Evolutionary conservation across 1,140 invertebrate genomes (phyloP).

Genomic region (Cotesia chilonis): DNA sequence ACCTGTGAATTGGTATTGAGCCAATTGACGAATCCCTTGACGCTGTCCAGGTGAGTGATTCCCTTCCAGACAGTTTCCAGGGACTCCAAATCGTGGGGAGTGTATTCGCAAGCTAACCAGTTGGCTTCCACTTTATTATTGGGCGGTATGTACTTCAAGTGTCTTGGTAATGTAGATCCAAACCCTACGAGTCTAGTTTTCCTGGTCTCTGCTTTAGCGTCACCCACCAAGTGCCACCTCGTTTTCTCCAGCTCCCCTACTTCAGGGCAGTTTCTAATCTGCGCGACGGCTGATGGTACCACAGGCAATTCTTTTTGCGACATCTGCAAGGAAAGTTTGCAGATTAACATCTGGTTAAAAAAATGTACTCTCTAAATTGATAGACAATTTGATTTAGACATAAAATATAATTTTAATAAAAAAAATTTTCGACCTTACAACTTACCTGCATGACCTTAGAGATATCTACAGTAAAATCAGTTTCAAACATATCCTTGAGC

Average conservation of each 20-base stretch:
- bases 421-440: neutral
- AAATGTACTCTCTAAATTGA: no score
- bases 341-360: neutral
- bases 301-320: slow-evolving; percentile 49
- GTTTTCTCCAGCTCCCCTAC: slow-evolving; percentile 58
- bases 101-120: slow-evolving; percentile 64
- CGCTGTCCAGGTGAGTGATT: slow-evolving; percentile 64
- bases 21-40: slow-evolving; percentile 55
- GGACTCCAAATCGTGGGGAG: slow-evolving; percentile 66
- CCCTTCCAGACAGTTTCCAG: slow-evolving; percentile 70
- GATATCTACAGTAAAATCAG: slow-evolving; percentile 68
- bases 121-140: slow-evolving; percentile 61
- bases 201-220: slow-evolving; percentile 63
- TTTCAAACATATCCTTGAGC: slow-evolving; percentile 67
- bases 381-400: no score
- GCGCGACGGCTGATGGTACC: slow-evolving; percentile 46
- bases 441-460: slow-evolving; percentile 63
- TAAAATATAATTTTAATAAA: no score
- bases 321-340: slow-evolving; percentile 40
- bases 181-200: slow-evolving; percentile 63
- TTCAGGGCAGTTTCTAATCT: slow-evolving; percentile 51
- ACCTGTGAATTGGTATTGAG: slow-evolving; percentile 46
- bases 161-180: slow-evolving; percentile 62
- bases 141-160: slow-evolving; percentile 65
- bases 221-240: slow-evolving; percentile 62